A percentile compares a stretch with the other conserved stretches of the same genome.
Conservation (phyloP, 2,797 vertebrate genomes). For the Anisognathus igniventris region DNA sequence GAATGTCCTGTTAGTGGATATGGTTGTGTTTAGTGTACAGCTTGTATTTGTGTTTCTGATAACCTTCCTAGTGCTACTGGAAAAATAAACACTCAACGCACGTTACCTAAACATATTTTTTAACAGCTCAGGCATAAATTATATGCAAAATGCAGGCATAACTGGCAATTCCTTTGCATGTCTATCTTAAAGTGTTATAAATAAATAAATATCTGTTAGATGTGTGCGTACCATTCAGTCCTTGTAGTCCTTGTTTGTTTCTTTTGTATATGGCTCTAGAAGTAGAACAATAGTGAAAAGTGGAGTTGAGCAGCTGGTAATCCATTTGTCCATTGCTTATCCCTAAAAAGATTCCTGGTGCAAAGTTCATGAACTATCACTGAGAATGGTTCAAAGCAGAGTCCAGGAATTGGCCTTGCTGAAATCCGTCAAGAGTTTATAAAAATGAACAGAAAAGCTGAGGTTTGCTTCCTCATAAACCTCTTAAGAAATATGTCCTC, state of each 20-base stretch:
- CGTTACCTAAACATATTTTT: background rate
- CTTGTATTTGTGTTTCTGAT: background rate
- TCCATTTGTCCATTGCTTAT: background rate
- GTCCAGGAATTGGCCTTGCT: background rate
- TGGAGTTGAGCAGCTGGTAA: background rate
- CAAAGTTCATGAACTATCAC: background rate
- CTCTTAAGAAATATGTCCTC: background rate
- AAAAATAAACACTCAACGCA: background rate
- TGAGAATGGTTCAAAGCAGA: background rate
- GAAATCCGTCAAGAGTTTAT: background rate
- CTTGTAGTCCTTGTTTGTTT: background rate
- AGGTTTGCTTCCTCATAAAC: background rate
- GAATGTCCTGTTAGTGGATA: background rate
- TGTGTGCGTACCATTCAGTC: rapidly evolving
- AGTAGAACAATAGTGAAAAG: background rate
- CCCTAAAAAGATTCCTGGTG: background rate
- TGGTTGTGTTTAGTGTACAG: background rate
- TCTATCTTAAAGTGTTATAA: background rate
- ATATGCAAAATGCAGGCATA: background rate
- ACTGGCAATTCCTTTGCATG: background rate
- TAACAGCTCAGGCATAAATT: background rate
- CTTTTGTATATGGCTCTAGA: background rate
- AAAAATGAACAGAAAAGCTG: background rate
- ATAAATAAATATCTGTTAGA: background rate
- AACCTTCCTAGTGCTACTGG: background rate